phyloP scores from a whole-genome alignment of 92 coral and sea anemone species.

The Phenganax marumi region DNA sequence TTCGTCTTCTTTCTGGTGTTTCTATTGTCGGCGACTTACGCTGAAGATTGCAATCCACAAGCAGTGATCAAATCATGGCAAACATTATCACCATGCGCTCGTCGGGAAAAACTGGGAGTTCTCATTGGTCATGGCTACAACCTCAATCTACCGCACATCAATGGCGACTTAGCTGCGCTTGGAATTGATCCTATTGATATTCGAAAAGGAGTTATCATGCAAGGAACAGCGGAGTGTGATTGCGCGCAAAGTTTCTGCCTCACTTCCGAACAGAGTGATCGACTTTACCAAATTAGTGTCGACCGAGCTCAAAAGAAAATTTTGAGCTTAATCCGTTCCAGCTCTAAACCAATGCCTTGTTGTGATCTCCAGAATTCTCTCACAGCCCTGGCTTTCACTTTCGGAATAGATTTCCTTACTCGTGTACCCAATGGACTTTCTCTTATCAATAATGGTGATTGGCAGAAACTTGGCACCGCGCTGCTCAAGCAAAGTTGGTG shows the following conservation, averaged over 20 bases:
- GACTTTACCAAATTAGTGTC: conserved; percentile 4
- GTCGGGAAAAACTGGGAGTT: conserved; percentile 23
- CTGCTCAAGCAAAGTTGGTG: conserved; percentile 12
- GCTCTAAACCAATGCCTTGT: not conserved
- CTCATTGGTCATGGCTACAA: conserved; percentile 33
- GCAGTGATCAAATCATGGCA: conserved; percentile 20
- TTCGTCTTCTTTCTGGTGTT: not conserved
- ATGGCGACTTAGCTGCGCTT: conserved; percentile 13
- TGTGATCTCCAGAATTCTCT: conserved; percentile 23
- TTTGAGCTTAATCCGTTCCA: conserved; percentile 1
- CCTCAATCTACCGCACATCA: conserved; percentile 19
- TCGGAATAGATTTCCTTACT: conserved; percentile 6
- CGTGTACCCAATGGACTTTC: not conserved
- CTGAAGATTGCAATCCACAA: conserved; percentile 19
- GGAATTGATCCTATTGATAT: conserved; percentile 35
- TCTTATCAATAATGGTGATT: not conserved
- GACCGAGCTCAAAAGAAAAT: conserved; percentile 36
- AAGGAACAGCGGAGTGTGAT: conserved; percentile 18
- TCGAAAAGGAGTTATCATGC: conserved; percentile 23
- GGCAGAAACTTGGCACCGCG: conserved; percentile 34
- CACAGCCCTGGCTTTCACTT: conserved; percentile 14
- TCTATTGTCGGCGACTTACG: not conserved
- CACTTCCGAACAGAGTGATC: conserved; percentile 24
- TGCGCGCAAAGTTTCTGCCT: conserved; percentile 30
- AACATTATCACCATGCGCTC: conserved; percentile 21